A percentile compares a stretch with the other conserved stretches of the same genome.
phyloP scores from a whole-genome alignment of 2,888 invertebrate species.

The Sarcophaga variegata region DNA sequence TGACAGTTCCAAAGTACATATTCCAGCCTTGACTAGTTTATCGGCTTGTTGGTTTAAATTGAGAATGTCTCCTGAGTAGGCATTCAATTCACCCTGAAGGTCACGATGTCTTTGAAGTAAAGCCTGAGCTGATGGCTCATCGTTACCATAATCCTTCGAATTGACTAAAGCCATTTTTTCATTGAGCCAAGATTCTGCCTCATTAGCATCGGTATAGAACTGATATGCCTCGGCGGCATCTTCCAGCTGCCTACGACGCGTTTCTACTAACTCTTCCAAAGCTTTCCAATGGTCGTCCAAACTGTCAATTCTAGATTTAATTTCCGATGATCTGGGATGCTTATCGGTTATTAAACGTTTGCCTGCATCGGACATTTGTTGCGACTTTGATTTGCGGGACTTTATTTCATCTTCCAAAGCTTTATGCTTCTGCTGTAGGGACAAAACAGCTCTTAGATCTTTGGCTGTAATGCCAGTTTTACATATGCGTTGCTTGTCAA shows the following conservation, averaged over 20 bases:
- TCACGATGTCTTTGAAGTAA: conserved; percentile 93
- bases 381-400: conserved; percentile 85
- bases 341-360: conserved; percentile 88
- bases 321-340: conserved; percentile 91
- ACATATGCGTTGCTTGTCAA: conserved; percentile 96
- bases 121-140: conserved; percentile 95
- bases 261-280: conserved; percentile 91
- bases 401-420: conserved; percentile 94
- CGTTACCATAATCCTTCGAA: conserved; percentile 94
- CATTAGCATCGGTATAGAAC: conserved; percentile 98
- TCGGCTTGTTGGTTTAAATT: conserved; percentile 91
- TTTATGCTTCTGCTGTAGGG: conserved; percentile 96
- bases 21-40: conserved; percentile 88
- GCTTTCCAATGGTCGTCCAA: conserved; percentile 93
- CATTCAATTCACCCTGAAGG: conserved; percentile 93
- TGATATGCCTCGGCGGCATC: conserved; percentile 97
- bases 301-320: conserved; percentile 90
- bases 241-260: conserved; percentile 89
- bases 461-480: conserved; percentile 96
- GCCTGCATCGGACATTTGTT: conserved; percentile 88
- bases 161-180: conserved; percentile 96
- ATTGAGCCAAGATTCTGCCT: conserved; percentile 98
- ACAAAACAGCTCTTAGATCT: conserved; percentile 94
- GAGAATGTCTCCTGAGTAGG: conserved; percentile 93
- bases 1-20: conserved; percentile 82